phyloP scores from a whole-genome alignment of 2,797 vertebrate species.

The Pseudochromis fuscus region DNA sequence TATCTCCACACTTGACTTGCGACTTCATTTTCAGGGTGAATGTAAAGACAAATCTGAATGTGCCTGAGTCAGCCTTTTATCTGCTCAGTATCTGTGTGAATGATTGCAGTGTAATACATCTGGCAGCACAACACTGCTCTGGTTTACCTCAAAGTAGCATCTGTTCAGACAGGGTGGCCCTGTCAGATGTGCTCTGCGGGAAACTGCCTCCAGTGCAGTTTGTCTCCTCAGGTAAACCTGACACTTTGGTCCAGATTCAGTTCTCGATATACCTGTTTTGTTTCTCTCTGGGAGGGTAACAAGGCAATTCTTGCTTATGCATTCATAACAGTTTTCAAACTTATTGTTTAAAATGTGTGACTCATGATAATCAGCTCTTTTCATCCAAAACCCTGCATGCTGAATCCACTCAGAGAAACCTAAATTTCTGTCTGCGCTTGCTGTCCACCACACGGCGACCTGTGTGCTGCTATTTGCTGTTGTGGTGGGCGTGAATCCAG shows the following conservation, averaged over 20 bases:
- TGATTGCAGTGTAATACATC: constrained; percentile 7
- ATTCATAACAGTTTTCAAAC: too few relatives aligned
- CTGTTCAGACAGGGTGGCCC: constrained; percentile 42
- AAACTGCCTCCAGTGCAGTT: constrained; percentile 52
- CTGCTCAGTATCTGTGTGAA: constrained; percentile 5
- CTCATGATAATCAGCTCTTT: too few relatives aligned
- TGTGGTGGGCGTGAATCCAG: constrained; percentile 61
- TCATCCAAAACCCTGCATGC: constrained; percentile 4
- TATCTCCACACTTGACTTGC: not conserved
- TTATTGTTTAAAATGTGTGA: too few relatives aligned
- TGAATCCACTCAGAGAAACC: constrained; percentile 11
- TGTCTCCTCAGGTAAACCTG: constrained; percentile 40
- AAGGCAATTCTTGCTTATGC: too few relatives aligned
- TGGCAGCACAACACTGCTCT: constrained; percentile 27
- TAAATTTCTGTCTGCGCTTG: constrained; percentile 30
- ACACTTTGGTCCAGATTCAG: constrained; percentile 47
- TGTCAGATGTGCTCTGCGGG: constrained; percentile 42
- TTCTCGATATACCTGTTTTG: constrained; percentile 26
- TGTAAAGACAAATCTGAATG: not conserved
- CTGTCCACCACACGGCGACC: constrained; percentile 36
- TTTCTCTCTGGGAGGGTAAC: too few relatives aligned
- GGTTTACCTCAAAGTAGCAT: constrained; percentile 45
- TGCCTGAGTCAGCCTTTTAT: not conserved
- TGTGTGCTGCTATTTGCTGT: constrained; percentile 49
- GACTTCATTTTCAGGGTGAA: not conserved